Conservation (phyloP, 2,888 invertebrate species). For the Rhaphigaster nebulosa region DNA sequence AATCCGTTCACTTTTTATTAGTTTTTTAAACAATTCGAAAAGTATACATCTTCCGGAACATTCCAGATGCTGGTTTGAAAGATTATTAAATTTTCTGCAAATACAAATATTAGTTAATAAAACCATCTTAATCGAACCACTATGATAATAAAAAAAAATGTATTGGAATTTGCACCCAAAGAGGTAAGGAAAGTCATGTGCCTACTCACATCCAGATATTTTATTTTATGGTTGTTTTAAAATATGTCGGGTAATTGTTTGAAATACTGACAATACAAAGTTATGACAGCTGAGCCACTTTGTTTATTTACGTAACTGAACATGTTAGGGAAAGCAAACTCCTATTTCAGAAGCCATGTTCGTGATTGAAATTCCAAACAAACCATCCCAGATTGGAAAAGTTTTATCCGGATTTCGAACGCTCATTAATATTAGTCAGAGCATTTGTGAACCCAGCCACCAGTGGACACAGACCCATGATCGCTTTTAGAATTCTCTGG, state of each 20-base stretch:
- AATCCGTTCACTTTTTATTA: too few species aligned
- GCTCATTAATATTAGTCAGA: background rate
- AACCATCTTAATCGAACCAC: too few species aligned
- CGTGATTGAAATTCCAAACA: background rate
- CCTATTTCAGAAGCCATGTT: background rate
- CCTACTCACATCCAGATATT: too few species aligned
- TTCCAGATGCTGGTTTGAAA: too few species aligned
- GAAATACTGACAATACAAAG: background rate
- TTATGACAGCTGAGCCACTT: background rate
- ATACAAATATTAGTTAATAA: too few species aligned
- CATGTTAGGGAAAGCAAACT: background rate
- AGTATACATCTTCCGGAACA: too few species aligned
- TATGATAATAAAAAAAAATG: too few species aligned
- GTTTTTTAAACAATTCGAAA: too few species aligned
- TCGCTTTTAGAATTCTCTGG: background rate
- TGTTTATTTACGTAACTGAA: background rate
- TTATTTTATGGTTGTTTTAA: background rate
- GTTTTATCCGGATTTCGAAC: background rate
- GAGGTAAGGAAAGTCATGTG: too few species aligned
- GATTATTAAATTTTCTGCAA: too few species aligned
- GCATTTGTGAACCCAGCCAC: background rate
- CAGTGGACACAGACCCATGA: background rate
- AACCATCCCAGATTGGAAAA: conserved; percentile 6
- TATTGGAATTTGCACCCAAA: too few species aligned
- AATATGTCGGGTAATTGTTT: background rate